phyloP scores from a whole-genome alignment of 2,113 vertebrate genomes.

The Tachysurus vachellii region DNA sequence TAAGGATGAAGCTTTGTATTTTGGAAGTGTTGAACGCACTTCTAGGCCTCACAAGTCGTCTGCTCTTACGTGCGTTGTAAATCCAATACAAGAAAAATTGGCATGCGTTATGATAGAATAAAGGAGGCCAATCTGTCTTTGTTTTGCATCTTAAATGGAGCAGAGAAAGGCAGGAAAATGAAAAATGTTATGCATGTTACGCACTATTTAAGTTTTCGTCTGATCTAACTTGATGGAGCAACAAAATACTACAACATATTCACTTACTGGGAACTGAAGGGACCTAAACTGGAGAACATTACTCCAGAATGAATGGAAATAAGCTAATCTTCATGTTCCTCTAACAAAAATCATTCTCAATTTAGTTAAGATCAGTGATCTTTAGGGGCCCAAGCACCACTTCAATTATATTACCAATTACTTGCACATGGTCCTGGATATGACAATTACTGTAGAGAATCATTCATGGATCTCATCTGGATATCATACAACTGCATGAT shows the following conservation, averaged over 20 bases:
- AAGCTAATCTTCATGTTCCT: neutral
- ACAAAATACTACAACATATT: neutral
- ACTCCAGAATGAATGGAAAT: neutral
- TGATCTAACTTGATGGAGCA: neutral
- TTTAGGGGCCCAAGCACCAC: neutral
- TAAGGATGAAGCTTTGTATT: neutral
- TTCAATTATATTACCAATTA: neutral
- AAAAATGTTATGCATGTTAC: neutral
- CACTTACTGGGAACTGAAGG: neutral
- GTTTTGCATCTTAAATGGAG: constrained; percentile 20
- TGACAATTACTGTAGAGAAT: neutral
- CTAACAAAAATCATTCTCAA: neutral
- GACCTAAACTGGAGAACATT: neutral
- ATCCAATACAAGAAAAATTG: constrained; percentile 5
- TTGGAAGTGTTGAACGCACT: neutral
- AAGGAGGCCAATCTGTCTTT: constrained; percentile 4
- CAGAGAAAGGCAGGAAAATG: neutral
- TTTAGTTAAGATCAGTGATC: neutral
- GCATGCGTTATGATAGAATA: neutral
- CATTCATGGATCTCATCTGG: neutral
- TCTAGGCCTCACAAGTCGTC: constrained; percentile 2
- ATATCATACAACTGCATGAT: neutral
- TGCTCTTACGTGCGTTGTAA: neutral
- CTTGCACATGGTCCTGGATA: neutral
- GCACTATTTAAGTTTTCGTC: neutral